phyloP scores from a whole-genome alignment of 2,797 vertebrate genomes.

The Chlorospingus semifuscus region DNA sequence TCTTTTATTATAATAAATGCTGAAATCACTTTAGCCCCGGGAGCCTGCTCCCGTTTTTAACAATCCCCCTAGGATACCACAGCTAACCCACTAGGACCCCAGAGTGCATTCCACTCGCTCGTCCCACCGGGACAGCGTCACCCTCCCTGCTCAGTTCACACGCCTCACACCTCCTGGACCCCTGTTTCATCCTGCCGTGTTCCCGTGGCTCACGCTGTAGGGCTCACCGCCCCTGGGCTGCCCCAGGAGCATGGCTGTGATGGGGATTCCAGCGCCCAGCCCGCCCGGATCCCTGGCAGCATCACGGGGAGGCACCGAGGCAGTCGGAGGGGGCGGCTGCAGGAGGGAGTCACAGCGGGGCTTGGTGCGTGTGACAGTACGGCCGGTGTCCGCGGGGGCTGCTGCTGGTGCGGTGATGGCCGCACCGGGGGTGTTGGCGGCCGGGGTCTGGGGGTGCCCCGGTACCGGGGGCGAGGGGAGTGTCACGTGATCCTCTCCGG shows the following conservation, averaged over 20 bases:
- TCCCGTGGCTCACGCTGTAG: rapidly evolving
- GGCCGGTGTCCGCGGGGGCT: not conserved
- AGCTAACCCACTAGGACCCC: rapidly evolving
- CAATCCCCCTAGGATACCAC: too few species aligned
- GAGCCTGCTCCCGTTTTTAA: not conserved
- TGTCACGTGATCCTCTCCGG: not conserved
- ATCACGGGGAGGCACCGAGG: not conserved
- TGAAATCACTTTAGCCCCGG: too few species aligned
- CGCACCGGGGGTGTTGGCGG: not conserved
- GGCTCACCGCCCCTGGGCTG: not conserved
- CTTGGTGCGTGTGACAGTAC: not conserved
- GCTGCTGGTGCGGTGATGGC: not conserved
- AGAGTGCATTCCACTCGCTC: rapidly evolving
- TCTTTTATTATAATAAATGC: too few species aligned
- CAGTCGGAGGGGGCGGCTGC: too few species aligned
- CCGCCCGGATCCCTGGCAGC: not conserved
- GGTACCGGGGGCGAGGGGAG: rapidly evolving
- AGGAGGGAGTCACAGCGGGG: not conserved
- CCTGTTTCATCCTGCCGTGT: rapidly evolving
- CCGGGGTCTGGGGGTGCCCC: not conserved
- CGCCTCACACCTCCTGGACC: rapidly evolving
- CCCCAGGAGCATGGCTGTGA: not conserved
- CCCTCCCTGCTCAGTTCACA: not conserved
- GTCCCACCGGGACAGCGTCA: rapidly evolving
- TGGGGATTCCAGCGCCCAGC: too few species aligned